A percentile compares a stretch with the other conserved stretches of the same genome.
phyloP scores from a whole-genome alignment of 2,113 vertebrate genomes.

The Labrus mixtus region DNA sequence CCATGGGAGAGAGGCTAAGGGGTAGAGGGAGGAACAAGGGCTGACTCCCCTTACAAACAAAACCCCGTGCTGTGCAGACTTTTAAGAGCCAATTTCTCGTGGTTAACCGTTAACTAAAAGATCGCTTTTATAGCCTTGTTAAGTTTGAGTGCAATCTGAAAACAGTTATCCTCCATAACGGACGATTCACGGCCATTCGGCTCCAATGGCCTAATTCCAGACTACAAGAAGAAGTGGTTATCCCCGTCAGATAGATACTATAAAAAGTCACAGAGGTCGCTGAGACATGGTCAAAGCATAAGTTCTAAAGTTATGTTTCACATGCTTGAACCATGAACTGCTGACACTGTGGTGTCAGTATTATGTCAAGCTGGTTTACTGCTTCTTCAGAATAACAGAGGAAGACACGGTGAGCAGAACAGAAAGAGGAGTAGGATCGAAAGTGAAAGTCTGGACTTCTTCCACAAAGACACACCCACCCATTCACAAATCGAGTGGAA shows the following conservation, averaged over 20 bases:
- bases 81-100: too few species aligned
- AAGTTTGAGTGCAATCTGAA: background rate
- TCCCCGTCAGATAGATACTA: too few species aligned
- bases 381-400: constrained; percentile 1
- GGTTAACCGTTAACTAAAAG: too few species aligned
- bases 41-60: background rate
- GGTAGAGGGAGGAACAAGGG: background rate
- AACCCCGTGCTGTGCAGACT: background rate
- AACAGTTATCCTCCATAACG: background rate
- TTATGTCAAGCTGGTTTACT: background rate
- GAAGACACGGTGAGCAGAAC: constrained; percentile 14
- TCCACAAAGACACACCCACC: background rate
- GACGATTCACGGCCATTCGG: too few species aligned
- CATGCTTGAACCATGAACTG: background rate
- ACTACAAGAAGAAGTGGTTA: too few species aligned
- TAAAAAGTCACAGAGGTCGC: background rate
- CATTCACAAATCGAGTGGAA: constrained; percentile 1
- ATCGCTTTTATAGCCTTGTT: background rate
- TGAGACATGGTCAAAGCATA: background rate
- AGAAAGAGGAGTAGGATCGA: constrained; percentile 31
- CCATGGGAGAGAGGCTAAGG: background rate
- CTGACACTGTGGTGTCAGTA: constrained; percentile 11
- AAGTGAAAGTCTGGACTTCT: constrained; percentile 37
- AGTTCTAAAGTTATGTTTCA: background rate
- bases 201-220: background rate